Percentiles rank a stretch among this genome's conserved stretches.
Conservation (phyloP, 2,888 invertebrate genomes). For the Ennomos quercinarius region DNA sequence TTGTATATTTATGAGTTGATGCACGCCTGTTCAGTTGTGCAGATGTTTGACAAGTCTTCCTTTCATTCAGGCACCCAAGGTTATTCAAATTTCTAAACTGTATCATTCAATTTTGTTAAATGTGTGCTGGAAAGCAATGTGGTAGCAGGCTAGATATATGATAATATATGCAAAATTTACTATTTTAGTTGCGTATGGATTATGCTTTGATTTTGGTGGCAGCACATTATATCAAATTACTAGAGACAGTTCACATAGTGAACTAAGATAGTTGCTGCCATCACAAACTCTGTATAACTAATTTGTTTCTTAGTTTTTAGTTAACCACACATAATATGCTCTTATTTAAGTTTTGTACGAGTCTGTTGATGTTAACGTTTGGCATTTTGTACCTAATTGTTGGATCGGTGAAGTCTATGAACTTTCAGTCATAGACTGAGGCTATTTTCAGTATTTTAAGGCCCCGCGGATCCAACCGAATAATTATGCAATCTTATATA, state of each 20-base stretch:
- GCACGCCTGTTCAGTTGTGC: slow-evolving; percentile 1
- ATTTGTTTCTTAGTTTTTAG: slow-evolving; percentile 67
- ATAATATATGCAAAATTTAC: slow-evolving; percentile 34
- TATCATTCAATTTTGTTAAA: slow-evolving; percentile 11
- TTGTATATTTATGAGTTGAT: slow-evolving; percentile 1
- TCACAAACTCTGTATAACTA: slow-evolving; percentile 47
- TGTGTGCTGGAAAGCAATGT: slow-evolving; percentile 40
- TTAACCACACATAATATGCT: slow-evolving; percentile 65
- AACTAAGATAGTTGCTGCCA: slow-evolving; percentile 46
- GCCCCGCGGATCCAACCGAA: slow-evolving; percentile 48
- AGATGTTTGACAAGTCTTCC: slow-evolving; percentile 23
- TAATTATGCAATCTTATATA: slow-evolving; percentile 21
- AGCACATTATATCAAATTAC: slow-evolving; percentile 37
- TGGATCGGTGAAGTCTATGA: slow-evolving; percentile 49
- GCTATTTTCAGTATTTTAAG: slow-evolving; percentile 56
- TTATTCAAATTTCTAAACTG: slow-evolving; percentile 4
- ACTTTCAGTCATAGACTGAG: slow-evolving; percentile 45
- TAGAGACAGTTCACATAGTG: slow-evolving; percentile 61
- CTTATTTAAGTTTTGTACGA: slow-evolving; percentile 70
- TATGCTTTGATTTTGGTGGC: slow-evolving; percentile 51
- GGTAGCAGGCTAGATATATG: slow-evolving; percentile 51
- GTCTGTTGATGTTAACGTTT: slow-evolving; percentile 57
- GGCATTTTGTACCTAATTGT: slow-evolving; percentile 45
- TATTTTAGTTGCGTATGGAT: slow-evolving; percentile 37
- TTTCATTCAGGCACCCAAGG: slow-evolving; percentile 10